Conservation (phyloP, 1,140 invertebrate genomes). For the Temnothorax curvispinosus region DNA sequence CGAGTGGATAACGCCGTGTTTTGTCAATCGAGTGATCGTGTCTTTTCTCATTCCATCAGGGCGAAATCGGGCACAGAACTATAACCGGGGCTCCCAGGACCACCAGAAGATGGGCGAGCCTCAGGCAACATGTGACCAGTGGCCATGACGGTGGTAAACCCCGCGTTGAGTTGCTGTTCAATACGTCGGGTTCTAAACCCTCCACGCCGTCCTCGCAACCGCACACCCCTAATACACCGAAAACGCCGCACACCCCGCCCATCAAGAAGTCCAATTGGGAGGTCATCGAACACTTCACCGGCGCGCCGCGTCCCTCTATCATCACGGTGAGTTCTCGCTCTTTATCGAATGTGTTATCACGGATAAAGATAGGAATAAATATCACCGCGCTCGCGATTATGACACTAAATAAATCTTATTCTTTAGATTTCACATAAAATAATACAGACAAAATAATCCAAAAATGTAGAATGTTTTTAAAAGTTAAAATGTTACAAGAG, state of each 20-base stretch:
- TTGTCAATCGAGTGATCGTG: background rate
- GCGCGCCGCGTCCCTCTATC: constrained; percentile 84
- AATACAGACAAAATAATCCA: too few relatives aligned
- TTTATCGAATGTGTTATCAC: background rate
- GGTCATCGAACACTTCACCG: constrained; percentile 93
- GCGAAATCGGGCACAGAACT: constrained; percentile 71
- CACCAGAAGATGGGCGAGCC: constrained; percentile 85
- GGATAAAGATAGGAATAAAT: background rate
- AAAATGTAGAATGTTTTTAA: background rate
- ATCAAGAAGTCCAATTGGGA: constrained; percentile 94
- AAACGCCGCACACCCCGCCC: constrained; percentile 85
- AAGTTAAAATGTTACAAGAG: background rate
- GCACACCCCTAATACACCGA: constrained; percentile 79
- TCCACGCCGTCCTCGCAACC: constrained; percentile 80
- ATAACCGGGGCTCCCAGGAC: constrained; percentile 77
- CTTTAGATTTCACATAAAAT: background rate
- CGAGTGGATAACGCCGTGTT: background rate
- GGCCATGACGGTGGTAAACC: constrained; percentile 76
- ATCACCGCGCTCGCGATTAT: background rate
- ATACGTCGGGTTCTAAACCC: constrained; percentile 81
- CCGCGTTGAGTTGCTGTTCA: constrained; percentile 77
- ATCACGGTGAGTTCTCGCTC: constrained; percentile 75
- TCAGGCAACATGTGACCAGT: constrained; percentile 83
- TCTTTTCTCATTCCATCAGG: constrained; percentile 66
- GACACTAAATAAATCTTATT: background rate